Conservation (phyloP, 2,797 vertebrate species). For the Thripadectes ignobilis region DNA sequence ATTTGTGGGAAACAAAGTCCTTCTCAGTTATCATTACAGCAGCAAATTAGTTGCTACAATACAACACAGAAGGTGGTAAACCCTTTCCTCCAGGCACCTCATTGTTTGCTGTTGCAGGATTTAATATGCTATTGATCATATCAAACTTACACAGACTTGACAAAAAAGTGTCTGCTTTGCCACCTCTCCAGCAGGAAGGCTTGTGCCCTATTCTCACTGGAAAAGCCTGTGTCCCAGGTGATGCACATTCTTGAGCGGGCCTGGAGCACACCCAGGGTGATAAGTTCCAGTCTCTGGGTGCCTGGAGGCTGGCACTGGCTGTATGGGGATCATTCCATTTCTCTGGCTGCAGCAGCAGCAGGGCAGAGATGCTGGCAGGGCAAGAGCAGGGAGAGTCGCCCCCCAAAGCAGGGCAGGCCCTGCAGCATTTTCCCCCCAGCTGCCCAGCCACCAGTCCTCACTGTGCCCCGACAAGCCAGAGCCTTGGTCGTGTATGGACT, state of each 20-base stretch:
- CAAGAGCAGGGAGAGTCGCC: not conserved
- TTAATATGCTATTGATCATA: not conserved
- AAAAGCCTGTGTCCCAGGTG: not conserved
- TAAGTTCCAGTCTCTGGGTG: not conserved
- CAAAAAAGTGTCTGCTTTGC: not conserved
- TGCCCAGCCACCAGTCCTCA: not conserved
- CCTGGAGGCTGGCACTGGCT: not conserved
- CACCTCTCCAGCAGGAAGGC: not conserved
- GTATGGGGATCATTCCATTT: not conserved
- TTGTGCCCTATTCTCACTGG: not conserved
- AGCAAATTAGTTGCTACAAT: not conserved
- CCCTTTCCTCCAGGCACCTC: not conserved
- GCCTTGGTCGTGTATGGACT: not conserved
- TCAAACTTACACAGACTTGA: not conserved
- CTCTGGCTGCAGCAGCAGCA: not conserved
- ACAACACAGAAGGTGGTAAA: not conserved
- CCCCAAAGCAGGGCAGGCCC: not conserved
- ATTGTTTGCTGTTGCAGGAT: not conserved
- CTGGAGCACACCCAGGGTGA: rapidly evolving
- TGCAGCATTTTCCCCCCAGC: rapidly evolving
- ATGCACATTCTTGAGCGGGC: rapidly evolving
- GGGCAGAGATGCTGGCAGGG: not conserved
- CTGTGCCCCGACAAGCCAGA: rapidly evolving
- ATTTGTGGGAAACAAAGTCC: conserved; percentile 16
- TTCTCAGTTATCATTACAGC: not conserved